Conservation (phyloP, 2,888 invertebrate genomes). For the Heliconius ismenius region DNA sequence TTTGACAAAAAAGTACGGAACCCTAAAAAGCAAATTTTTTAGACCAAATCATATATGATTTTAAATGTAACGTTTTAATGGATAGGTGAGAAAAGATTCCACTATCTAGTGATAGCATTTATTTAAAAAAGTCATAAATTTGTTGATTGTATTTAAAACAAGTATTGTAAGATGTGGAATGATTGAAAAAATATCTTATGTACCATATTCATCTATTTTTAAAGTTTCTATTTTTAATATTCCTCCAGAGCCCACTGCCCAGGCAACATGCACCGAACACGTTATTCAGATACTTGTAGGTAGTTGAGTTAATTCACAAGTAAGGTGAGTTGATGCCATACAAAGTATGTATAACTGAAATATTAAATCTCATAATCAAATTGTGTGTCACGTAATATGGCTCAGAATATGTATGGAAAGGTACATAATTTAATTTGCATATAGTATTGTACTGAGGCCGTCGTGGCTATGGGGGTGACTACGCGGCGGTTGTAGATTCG, state of each 20-base stretch:
- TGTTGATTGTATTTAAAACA: neutral
- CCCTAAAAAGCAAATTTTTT: neutral
- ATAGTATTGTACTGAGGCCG: neutral
- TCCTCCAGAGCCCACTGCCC: too few relatives aligned
- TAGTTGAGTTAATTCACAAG: constrained; percentile 15
- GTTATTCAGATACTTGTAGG: neutral
- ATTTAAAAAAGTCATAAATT: constrained; percentile 14
- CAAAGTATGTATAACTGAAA: constrained; percentile 44
- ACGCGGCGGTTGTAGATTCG: too few relatives aligned
- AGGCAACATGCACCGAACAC: neutral
- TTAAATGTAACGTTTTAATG: neutral
- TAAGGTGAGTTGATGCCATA: constrained; percentile 42
- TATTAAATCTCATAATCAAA: constrained; percentile 47
- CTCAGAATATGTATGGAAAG: constrained; percentile 37
- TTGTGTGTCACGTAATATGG: constrained; percentile 46
- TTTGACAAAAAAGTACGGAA: too few relatives aligned
- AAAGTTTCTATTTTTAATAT: neutral
- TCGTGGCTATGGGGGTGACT: too few relatives aligned
- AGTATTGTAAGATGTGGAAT: neutral
- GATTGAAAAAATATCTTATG: neutral
- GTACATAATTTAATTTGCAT: constrained; percentile 42
- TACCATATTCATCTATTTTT: neutral
- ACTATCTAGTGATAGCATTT: constrained; percentile 31
- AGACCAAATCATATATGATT: neutral
- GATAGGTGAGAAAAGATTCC: constrained; percentile 35